A percentile compares a stretch with the other conserved stretches of the same genome.
phyloP scores from a whole-genome alignment of 2,888 invertebrate genomes.

The Phengaris alcon region DNA sequence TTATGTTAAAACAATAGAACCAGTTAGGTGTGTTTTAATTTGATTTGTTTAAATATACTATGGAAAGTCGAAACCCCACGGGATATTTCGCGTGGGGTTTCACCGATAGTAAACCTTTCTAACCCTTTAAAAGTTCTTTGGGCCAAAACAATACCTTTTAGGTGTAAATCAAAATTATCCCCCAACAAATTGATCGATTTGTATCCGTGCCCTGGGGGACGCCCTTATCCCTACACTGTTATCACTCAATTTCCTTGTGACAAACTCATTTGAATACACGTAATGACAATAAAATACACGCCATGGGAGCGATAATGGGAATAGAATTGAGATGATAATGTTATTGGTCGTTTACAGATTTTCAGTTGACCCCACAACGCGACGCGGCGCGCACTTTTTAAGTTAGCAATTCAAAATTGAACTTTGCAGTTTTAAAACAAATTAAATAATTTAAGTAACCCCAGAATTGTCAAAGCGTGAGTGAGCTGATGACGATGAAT shows the following conservation, averaged over 20 bases:
- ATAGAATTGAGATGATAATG: neutral
- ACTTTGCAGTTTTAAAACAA: no score
- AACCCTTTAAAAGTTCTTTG: neutral
- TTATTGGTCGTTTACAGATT: neutral
- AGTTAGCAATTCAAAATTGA: no score
- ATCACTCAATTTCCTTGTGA: slow-evolving; percentile 4
- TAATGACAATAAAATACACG: neutral
- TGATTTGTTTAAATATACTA: no score
- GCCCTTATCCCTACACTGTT: neutral
- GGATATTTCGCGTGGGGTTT: neutral
- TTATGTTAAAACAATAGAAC: no score
- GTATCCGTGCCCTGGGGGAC: neutral
- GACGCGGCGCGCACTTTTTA: no score
- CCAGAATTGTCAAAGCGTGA: no score
- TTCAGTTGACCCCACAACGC: neutral
- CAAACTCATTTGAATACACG: slow-evolving; percentile 1
- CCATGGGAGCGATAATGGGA: neutral
- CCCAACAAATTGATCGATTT: slow-evolving; percentile 16
- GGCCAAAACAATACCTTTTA: neutral
- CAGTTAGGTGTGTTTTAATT: no score
- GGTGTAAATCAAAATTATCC: slow-evolving; percentile 14
- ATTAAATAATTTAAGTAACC: no score
- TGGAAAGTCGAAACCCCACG: no score
- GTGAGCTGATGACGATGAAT: no score
- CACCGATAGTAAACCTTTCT: neutral